These are phyloP conservation scores for Caenorhabditis auriculariae DNA, from an alignment of 2,888 invertebrate genomes.

Conservation along the genomic window DNA sequence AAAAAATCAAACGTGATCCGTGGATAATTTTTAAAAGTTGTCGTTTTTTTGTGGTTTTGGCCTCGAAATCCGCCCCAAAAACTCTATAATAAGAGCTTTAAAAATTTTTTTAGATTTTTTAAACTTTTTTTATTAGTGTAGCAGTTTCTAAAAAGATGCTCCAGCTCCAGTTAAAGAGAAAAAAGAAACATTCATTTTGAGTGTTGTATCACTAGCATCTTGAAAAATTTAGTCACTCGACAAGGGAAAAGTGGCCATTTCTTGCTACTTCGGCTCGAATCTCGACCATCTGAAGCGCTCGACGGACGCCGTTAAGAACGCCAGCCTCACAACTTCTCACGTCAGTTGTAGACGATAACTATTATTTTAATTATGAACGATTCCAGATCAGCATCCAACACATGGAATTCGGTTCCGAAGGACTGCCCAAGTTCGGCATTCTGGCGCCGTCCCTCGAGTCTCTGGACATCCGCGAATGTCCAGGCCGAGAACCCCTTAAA, in stretches of 20 bases:
- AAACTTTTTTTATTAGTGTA: no score
- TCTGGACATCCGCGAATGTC: constrained; percentile 44
- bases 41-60: no score
- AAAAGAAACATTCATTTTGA: no score
- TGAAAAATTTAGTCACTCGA: constrained; percentile 29
- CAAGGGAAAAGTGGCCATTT: constrained; percentile 32
- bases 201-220: no score
- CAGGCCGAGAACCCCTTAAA: constrained; percentile 22
- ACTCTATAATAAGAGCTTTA: no score
- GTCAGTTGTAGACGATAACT: constrained; percentile 18
- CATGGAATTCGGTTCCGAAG: constrained; percentile 38
- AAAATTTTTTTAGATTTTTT: no score
- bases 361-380: neutral
- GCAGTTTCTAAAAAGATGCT: no score
- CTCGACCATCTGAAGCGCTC: constrained; percentile 45
- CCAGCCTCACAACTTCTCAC: constrained; percentile 39
- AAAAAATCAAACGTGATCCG: no score
- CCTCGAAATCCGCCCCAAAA: no score
- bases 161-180: neutral
- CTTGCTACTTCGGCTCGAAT: constrained; percentile 54
- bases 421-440: constrained; percentile 27
- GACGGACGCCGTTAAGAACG: constrained; percentile 41
- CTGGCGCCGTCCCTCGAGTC: constrained; percentile 32
- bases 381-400: constrained; percentile 48
- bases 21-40: no score